Evolutionary conservation across 1,140 invertebrate species (phyloP).

Genomic region (Stenopsyche tienmushanensis): DNA sequence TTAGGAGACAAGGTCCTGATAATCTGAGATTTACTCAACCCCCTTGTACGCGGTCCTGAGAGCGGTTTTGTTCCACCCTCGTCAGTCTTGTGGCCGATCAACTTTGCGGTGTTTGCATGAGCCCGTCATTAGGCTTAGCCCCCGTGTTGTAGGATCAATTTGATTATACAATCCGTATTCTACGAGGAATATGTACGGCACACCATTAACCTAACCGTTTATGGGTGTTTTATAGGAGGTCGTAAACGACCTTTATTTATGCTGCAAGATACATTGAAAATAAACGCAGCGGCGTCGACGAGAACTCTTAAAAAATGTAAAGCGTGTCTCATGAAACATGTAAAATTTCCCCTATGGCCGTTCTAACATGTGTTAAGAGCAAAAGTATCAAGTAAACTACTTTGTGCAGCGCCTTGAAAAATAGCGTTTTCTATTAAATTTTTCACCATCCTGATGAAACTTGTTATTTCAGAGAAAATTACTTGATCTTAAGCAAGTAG

Average conservation of each 20-base stretch:
- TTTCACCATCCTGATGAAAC: no score
- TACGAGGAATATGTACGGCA: constrained; percentile 5
- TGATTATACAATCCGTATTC: constrained; percentile 16
- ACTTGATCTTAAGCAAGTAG: no score
- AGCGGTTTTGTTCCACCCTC: not conserved
- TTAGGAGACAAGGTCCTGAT: not conserved
- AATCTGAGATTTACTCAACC: not conserved
- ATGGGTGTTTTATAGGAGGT: constrained; percentile 22
- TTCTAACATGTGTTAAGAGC: no score
- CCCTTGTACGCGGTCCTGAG: not conserved
- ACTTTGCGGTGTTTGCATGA: constrained; percentile 14
- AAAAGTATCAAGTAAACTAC: no score
- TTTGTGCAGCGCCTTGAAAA: no score
- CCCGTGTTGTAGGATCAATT: constrained; percentile 16
- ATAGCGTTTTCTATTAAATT: no score
- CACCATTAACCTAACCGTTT: constrained; percentile 28
- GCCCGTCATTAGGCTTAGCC: constrained; percentile 5
- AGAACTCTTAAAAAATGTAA: no score
- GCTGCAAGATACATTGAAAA: constrained; percentile 24
- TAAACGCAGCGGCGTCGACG: constrained; percentile 12
- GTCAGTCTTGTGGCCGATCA: constrained; percentile 9
- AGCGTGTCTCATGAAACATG: no score
- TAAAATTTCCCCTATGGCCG: no score
- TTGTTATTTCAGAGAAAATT: no score
- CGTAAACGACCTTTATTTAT: constrained; percentile 30